phyloP scores from a whole-genome alignment of 2,113 vertebrate species.

The Leuciscus idus region DNA sequence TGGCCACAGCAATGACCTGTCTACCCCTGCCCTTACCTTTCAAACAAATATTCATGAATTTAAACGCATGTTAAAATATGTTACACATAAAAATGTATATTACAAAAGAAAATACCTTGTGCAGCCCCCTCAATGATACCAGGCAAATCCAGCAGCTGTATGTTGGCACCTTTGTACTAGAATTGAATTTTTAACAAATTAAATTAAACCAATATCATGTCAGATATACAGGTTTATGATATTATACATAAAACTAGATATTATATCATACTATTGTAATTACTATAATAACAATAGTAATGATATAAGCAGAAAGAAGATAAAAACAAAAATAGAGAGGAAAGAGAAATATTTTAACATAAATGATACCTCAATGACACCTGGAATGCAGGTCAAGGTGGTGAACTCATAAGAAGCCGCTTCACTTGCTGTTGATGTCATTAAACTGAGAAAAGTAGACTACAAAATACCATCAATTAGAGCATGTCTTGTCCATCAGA shows the following conservation, averaged over 20 bases:
- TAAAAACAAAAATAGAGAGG: not conserved
- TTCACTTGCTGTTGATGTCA: conserved; percentile 97
- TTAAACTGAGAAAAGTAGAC: conserved; percentile 97
- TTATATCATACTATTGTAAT: not conserved
- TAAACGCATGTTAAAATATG: not conserved
- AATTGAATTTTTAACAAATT: conserved; percentile 36
- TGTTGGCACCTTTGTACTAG: conserved; percentile 98
- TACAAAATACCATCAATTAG: conserved; percentile 64
- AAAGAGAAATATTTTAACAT: not conserved
- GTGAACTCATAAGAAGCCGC: conserved; percentile 97
- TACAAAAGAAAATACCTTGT: conserved; percentile 80
- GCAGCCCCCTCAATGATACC: conserved; percentile 98
- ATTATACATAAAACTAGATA: no score
- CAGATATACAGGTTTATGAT: no score
- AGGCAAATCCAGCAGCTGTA: conserved; percentile 95
- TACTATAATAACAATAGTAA: not conserved
- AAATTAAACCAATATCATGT: not conserved
- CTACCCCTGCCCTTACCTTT: conserved; percentile 95
- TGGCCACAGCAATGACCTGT: conserved; percentile 96
- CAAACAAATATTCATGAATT: not conserved
- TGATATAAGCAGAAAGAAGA: not conserved
- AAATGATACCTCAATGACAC: conserved; percentile 90
- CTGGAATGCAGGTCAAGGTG: conserved; percentile 95
- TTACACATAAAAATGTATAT: conserved; percentile 23
- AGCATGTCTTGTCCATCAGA: not conserved